Evolutionary conservation across 2,113 vertebrate genomes (phyloP), one percentile per base, ranked within the genome.

Genomic region (Lichenostomus cassidix): DNA sequence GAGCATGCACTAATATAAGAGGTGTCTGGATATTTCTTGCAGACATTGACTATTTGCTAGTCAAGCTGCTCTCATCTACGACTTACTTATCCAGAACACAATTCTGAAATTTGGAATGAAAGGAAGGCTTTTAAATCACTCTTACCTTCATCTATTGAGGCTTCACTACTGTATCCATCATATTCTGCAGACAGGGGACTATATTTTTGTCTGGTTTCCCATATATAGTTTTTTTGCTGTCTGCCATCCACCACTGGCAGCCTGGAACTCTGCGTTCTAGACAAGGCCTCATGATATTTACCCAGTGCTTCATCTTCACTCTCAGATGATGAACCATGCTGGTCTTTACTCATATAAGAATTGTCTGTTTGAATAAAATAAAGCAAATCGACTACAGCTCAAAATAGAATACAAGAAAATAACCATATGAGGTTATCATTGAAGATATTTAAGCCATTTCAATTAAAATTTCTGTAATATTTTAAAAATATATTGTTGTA

Each of bases 291-390:
- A 90, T 99, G 99, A 87, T 99, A 99, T 98, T 99, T 99, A 96
- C 99, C 99, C 97, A 99, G 97, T 31, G 99, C 97, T 95, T 99
- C 99, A 89, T 99, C 99, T 97, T 99, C 99, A 92, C 99, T 99
- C 97, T 99, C 99, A 53, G 99, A 99, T 23, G 99, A 99, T 31
- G 99, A 99, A 91, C 98, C 98, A 94, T 98, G 98, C 68, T 98
- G 98, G 95, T 99, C 98, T 88, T 97, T 98, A 76, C 98, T 98
- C 90, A 98, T 68, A 91, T 98, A 99, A 76, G 98, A 98, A 93
- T 99, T 99, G 92, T 99, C 99, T 99, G 97, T 97, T 95, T 95
- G 90, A 96, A 97, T 96, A 71, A 90, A 98, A 88, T 97, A 94
- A 63, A 97, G 79, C 74, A 98, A 96, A 96, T 92, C 85, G 94